These are phyloP conservation scores for Aleiodes sp. DNA, from an alignment of 1,140 invertebrate genomes.

Conservation along the genomic window DNA sequence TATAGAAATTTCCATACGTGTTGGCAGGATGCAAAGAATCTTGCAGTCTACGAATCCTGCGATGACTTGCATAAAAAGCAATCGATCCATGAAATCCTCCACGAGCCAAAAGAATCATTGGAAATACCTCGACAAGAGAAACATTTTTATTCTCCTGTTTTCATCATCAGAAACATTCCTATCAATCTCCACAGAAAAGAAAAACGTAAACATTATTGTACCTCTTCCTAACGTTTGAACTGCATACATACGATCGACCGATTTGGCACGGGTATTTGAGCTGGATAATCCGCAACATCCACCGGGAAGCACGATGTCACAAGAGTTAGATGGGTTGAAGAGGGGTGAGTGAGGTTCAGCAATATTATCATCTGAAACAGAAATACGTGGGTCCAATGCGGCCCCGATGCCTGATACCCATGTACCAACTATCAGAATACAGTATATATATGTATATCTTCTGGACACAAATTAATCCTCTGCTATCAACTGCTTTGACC, in stretches of 20 bases:
- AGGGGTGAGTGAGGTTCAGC: not conserved
- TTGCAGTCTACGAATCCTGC: too few relatives aligned
- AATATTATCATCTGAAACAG: constrained; percentile 20
- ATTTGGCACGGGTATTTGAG: constrained; percentile 33
- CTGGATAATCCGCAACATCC: constrained; percentile 36
- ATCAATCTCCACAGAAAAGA: not conserved
- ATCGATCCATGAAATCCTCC: too few relatives aligned
- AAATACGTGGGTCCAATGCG: constrained; percentile 14
- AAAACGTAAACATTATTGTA: not conserved
- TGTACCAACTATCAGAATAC: constrained; percentile 7
- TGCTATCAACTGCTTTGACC: constrained; percentile 20
- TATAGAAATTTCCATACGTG: too few relatives aligned
- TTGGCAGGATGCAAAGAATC: too few relatives aligned
- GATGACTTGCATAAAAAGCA: too few relatives aligned
- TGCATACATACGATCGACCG: constrained; percentile 9
- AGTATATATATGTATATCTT: constrained; percentile 19
- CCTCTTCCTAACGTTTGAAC: not conserved
- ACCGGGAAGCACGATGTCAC: constrained; percentile 31
- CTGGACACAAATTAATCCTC: constrained; percentile 32
- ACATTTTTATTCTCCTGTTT: not conserved
- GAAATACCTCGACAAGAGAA: too few relatives aligned
- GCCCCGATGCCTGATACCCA: constrained; percentile 11
- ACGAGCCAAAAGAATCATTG: too few relatives aligned
- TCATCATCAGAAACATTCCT: not conserved
- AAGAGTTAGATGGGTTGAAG: not conserved